Percentiles rank a stretch among this genome's conserved stretches.
Conservation (phyloP, 1,140 invertebrate genomes). For the Sinella curviseta region DNA sequence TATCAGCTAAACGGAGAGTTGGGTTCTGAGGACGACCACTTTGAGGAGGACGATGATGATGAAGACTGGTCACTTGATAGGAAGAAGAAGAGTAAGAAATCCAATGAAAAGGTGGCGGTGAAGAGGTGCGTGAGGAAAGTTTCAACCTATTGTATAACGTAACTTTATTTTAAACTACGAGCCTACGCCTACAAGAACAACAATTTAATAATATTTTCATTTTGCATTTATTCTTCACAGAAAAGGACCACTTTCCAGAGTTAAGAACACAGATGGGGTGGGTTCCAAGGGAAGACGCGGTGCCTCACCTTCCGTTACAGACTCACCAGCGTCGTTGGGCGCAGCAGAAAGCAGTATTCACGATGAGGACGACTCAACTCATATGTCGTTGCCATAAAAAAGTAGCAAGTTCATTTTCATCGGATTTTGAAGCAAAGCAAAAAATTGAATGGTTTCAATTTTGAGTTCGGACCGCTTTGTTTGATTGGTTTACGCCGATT, state of each 20-base stretch:
- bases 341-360: background rate
- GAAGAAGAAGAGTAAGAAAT: constrained; percentile 42
- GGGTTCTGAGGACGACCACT: constrained; percentile 58
- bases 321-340: constrained; percentile 37
- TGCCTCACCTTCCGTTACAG: constrained; percentile 26
- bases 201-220: no score
- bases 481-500: no score
- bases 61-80: constrained; percentile 47
- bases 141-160: no score
- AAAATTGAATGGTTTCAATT: no score
- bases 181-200: background rate
- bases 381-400: background rate
- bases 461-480: no score
- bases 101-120: constrained; percentile 30
- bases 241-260: constrained; percentile 32
- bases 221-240: constrained; percentile 26
- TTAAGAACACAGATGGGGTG: constrained; percentile 29
- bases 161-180: background rate
- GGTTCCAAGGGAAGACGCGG: constrained; percentile 20
- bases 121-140: no score
- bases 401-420: background rate
- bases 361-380: constrained; percentile 28
- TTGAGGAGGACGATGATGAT: constrained; percentile 46
- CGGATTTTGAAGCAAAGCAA: no score
- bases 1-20: constrained; percentile 51